Conservation (phyloP, 2,888 invertebrate genomes). For the Myopa tessellatipennis region DNA sequence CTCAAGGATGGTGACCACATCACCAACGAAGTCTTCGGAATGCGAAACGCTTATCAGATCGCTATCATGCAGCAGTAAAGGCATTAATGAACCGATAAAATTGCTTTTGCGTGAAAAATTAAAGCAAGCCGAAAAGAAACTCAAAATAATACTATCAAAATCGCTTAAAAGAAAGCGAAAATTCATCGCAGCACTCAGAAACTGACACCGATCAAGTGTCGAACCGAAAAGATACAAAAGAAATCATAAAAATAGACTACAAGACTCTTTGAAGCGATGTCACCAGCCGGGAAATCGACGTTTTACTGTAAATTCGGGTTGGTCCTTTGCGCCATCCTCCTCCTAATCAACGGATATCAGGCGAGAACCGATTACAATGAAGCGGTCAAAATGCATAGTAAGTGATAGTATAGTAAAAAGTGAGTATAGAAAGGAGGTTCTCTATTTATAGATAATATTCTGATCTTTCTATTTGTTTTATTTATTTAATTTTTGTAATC, state of each 20-base stretch:
- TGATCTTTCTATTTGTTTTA: no score
- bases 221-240: slow-evolving; percentile 44
- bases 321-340: slow-evolving; percentile 45
- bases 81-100: no score
- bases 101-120: slow-evolving; percentile 22
- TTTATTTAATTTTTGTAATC: no score
- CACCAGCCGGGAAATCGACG: neutral
- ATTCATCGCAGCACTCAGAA: slow-evolving; percentile 56
- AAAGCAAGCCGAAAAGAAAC: slow-evolving; percentile 2
- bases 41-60: slow-evolving; percentile 25
- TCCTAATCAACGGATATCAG: slow-evolving; percentile 47
- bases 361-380: slow-evolving; percentile 61
- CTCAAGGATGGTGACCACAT: neutral
- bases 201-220: slow-evolving; percentile 51
- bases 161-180: slow-evolving; percentile 55
- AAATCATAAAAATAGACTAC: slow-evolving; percentile 21
- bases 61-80: neutral
- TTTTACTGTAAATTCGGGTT: slow-evolving; percentile 37
- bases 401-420: slow-evolving; percentile 50
- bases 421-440: neutral
- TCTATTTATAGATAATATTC: neutral
- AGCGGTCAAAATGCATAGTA: slow-evolving; percentile 50
- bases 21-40: neutral
- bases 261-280: slow-evolving; percentile 6
- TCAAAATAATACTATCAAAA: slow-evolving; percentile 46